Base-by-base conservation (phyloP, 2,113 vertebrate genomes). In the Sphaerodactylus townsendi region DNA sequence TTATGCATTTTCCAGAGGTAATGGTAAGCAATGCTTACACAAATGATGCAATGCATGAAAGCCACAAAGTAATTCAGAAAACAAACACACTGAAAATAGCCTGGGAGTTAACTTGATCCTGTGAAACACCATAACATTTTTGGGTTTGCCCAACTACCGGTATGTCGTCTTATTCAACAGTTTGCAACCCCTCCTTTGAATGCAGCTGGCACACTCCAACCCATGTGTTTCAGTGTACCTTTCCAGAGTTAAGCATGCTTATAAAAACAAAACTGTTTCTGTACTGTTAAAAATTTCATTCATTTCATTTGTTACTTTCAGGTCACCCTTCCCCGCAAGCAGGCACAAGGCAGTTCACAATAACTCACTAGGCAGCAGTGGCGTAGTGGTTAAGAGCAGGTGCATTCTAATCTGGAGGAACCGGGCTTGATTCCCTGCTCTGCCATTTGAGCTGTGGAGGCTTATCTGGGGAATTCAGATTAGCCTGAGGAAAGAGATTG, bases 61-160 rank as follows among this genome's bases (percentile, higher is more conserved):
- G 25, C 15, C 39, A 50, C 6, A 50, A 72, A 88, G 80, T 37
- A 78, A 44, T 76, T 65, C 77, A 86, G 21, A 84, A 90, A 77
- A 76, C 1, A 76, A 25, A 84, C 44, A 56, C 14, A 86, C 10
- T 75, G 62, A 78, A 85, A 86, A 30, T 17, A 83, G 37, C 28
- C 39, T 69, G 14, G 5, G 41, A 77, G 0, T 59, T 50, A 85
- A 80, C 76, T 44, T n/a, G n/a, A 37, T 1, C 0, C 35, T 81
- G 44, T 11, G 10, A 86, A 82, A 21, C 30, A 56, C 1, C 0
- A 0, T 39, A 48, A 0, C 0, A 71, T 19, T 41, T 14, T 14
- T 2, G 48, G 77, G 50, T 21, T 39, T 37, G 2, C 4, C 59
- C n/a, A 74, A n/a, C 3, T n/a, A 73, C n/a, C n/a, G n/a, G n/a